Percentiles rank a stretch among this genome's conserved stretches.
phyloP scores from a whole-genome alignment of 1,140 invertebrate species.

The Caenorhabditis tropicalis region DNA sequence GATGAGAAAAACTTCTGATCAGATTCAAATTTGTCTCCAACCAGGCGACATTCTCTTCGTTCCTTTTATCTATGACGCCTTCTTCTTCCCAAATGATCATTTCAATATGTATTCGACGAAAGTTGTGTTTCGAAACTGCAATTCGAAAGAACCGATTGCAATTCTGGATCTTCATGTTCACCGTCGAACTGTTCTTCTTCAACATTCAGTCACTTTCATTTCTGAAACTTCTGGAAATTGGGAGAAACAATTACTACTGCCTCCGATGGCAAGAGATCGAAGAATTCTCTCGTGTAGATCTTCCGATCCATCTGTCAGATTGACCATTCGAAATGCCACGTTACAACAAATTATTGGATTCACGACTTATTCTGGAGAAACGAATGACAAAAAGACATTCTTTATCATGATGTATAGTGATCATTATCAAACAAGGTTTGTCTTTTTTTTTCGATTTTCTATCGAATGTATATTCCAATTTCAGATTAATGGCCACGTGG shows the following conservation, averaged over 20 bases:
- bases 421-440: slow-evolving; percentile 11
- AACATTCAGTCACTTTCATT: background rate
- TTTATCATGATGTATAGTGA: slow-evolving; percentile 1
- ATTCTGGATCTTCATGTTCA: slow-evolving; percentile 47
- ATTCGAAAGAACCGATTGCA: slow-evolving; percentile 24
- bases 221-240: slow-evolving; percentile 26
- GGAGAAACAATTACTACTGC: slow-evolving; percentile 4
- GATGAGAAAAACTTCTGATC: background rate
- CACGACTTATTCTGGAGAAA: slow-evolving; percentile 10
- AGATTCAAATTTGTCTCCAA: slow-evolving; percentile 24
- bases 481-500: slow-evolving; percentile 5
- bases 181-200: background rate
- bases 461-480: background rate
- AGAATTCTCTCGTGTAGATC: background rate
- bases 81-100: background rate
- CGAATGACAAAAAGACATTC: background rate
- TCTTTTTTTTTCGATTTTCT: background rate
- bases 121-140: slow-evolving; percentile 40
- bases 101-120: slow-evolving; percentile 39
- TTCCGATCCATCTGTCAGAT: slow-evolving; percentile 6
- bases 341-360: slow-evolving; percentile 27
- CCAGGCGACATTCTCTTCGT: slow-evolving; percentile 24
- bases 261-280: slow-evolving; percentile 5
- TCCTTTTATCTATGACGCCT: slow-evolving; percentile 42
- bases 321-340: slow-evolving; percentile 6